Evolutionary conservation across 2,888 invertebrate genomes (phyloP).

Genomic region (Nasonia oneida): DNA sequence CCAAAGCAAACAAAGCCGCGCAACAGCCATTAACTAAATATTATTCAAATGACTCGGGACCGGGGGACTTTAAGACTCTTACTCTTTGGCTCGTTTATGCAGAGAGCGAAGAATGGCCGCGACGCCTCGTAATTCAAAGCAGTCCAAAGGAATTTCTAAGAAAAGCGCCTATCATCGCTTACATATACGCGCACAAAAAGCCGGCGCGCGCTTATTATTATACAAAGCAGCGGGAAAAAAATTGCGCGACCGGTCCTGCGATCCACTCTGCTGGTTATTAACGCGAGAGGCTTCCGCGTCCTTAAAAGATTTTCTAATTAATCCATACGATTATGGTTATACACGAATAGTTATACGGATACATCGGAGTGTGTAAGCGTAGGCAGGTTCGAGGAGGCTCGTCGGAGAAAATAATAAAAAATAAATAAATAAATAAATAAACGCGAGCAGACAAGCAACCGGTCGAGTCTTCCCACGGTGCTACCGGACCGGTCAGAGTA

Average conservation of each 20-base stretch:
- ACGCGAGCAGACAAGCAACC: slow-evolving; percentile 57
- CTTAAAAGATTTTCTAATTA: background rate
- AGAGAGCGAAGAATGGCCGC: slow-evolving; percentile 10
- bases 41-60: slow-evolving; percentile 48
- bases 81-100: slow-evolving; percentile 34
- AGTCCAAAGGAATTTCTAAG: slow-evolving; percentile 34
- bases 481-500: slow-evolving; percentile 72
- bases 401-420: background rate
- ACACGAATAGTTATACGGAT: too few relatives aligned
- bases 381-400: background rate
- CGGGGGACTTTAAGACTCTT: slow-evolving; percentile 14
- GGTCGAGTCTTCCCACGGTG: slow-evolving; percentile 76
- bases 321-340: background rate
- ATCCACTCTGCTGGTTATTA: background rate
- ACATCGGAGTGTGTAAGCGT: too few relatives aligned
- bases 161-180: slow-evolving; percentile 57
- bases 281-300: background rate
- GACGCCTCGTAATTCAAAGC: slow-evolving; percentile 45
- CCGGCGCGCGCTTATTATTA: background rate
- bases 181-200: background rate
- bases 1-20: slow-evolving; percentile 44
- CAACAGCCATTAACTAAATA: slow-evolving; percentile 38
- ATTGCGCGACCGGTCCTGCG: background rate
- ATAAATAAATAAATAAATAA: slow-evolving; percentile 4
- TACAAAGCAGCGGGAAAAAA: slow-evolving; percentile 12